Percentiles rank a stretch among this genome's conserved stretches.
Evolutionary conservation across 2,888 invertebrate genomes (phyloP).

Genomic region (Rhingia rostrata): DNA sequence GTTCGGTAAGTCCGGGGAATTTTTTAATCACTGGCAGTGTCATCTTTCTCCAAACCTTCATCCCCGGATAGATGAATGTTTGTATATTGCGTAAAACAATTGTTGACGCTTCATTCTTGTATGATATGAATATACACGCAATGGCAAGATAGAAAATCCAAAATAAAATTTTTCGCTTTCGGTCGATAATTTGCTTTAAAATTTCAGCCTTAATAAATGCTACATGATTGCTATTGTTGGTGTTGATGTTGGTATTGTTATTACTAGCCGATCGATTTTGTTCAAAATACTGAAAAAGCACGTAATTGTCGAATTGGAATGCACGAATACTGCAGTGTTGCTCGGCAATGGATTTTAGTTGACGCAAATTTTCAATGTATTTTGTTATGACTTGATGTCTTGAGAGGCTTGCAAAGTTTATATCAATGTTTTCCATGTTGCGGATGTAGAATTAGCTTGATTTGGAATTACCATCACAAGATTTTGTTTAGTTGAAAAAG

Average conservation of each 20-base stretch:
- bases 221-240: constrained; percentile 69
- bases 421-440: constrained; percentile 74
- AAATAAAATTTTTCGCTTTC: constrained; percentile 81
- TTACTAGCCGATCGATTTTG: constrained; percentile 75
- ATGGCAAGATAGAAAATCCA: constrained; percentile 80
- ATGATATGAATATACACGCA: constrained; percentile 83
- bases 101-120: constrained; percentile 86
- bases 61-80: constrained; percentile 91
- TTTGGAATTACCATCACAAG: constrained; percentile 34
- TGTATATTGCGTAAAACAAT: constrained; percentile 89
- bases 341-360: constrained; percentile 85
- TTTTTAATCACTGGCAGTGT: constrained; percentile 90
- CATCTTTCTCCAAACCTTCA: constrained; percentile 88
- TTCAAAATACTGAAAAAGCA: constrained; percentile 85
- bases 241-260: constrained; percentile 35
- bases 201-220: constrained; percentile 82
- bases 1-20: constrained; percentile 89
- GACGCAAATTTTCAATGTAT: constrained; percentile 85
- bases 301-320: constrained; percentile 85
- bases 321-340: constrained; percentile 85
- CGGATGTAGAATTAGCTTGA: neutral
- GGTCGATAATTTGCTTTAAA: constrained; percentile 82
- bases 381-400: constrained; percentile 82
- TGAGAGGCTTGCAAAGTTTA: constrained; percentile 77
- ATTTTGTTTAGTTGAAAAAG: constrained; percentile 12